Conservation (phyloP, 2,113 vertebrate genomes). For the Periophthalmodon schlosseri region DNA sequence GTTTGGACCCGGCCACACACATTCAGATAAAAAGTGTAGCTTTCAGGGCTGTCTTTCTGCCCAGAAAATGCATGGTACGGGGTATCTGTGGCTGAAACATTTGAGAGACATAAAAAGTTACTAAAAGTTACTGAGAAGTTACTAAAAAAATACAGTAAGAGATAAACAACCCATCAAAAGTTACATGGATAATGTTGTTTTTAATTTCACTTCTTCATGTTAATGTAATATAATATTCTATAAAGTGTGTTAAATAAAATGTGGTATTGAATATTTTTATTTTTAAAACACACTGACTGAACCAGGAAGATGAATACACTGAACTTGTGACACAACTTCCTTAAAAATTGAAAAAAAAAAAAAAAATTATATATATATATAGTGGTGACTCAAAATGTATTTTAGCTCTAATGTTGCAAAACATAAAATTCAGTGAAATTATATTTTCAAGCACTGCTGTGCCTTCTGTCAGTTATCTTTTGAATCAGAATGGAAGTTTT, state of each 20-base stretch:
- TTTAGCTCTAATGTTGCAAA: neutral
- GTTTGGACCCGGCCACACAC: constrained; percentile 76
- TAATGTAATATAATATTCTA: no score
- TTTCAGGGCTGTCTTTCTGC: constrained; percentile 58
- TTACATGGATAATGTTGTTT: no score
- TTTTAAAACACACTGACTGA: constrained; percentile 1
- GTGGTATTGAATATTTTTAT: no score
- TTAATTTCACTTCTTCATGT: no score
- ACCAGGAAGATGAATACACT: constrained; percentile 22
- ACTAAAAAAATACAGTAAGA: neutral
- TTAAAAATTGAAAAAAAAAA: constrained; percentile 18
- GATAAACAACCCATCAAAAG: no score
- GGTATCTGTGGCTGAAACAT: constrained; percentile 15
- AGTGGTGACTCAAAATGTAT: neutral
- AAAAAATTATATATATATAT: neutral
- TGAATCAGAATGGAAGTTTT: neutral
- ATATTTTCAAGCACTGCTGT: neutral
- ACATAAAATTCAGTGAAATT: neutral
- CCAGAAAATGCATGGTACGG: constrained; percentile 71
- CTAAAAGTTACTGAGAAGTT: neutral
- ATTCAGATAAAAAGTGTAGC: constrained; percentile 87
- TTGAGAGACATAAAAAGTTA: constrained; percentile 9
- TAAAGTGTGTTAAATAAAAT: no score
- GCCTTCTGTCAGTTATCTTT: neutral
- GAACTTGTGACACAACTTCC: constrained; percentile 38